Evolutionary conservation across 2,797 vertebrate genomes (phyloP), one percentile per base, ranked within the genome.

Genomic region (Cynodonichthys magdalenae): DNA sequence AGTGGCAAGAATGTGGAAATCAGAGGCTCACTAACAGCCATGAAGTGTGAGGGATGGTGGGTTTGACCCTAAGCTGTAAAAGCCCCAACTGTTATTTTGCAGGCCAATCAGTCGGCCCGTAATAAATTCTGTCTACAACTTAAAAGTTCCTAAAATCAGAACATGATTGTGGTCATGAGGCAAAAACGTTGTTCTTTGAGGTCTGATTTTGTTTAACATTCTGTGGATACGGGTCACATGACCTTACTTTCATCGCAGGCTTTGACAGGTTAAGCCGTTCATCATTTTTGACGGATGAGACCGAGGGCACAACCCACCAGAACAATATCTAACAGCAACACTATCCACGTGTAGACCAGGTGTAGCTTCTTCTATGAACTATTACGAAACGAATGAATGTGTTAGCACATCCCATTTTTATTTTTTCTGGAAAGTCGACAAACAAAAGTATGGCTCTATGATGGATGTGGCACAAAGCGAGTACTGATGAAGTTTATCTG

Each of bases 181-280:
- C 12, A 29, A 15, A 44, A 12, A 27, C 5, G 15, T 28, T n/a
- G 24, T 18, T 36, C 20, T 19, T n/a, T 3, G 12, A 0, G 4
- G 2, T 47, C 56, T 58, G 44, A 28, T 15, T 47, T 58, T 47
- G 44, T 46, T 20, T 58, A 47, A 47, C 28, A 47, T 58, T 28
- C 28, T 46, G n/a, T 31, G 56, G 31, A 58, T 6, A 34, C 18
- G 10, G 44, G 44, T 58, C 56, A 58, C 29, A 58, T 31, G 7
- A 58, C 19, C 11, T 58, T 15, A 44, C 28, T 31, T 46, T 58
- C 45, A 47, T 31, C 28, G 31, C 42, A 31, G 39, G 31, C 17
- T 18, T 45, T 46, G n/a, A 47, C 28, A 31, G n/a, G 28, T 28
- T 15, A 12, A 46, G n/a, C 10, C n/a, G 18, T 46, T 29, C 2